These are phyloP conservation scores for Euplexia lucipara DNA, from an alignment of 2,888 invertebrate genomes.

Conservation along the genomic window DNA sequence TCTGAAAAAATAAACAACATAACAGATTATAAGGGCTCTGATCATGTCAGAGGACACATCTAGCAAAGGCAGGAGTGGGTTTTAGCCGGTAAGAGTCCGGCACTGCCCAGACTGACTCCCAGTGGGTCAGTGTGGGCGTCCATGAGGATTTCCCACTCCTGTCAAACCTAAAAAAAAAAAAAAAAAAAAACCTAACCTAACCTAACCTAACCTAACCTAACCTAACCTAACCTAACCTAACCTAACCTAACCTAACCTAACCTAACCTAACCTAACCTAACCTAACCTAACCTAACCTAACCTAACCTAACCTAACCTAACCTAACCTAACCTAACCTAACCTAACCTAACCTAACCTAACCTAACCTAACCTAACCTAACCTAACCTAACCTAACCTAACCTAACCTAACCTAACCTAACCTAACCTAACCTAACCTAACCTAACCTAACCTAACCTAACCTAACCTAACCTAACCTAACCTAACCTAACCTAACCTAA, in stretches of 20 bases:
- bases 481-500: constrained; percentile 1
- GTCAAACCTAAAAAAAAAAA: too few relatives aligned
- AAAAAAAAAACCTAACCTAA: too few relatives aligned
- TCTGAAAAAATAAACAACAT: too few relatives aligned
- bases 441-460: constrained; percentile 49
- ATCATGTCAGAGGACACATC: too few relatives aligned
- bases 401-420: constrained; percentile 44
- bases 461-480: constrained; percentile 27
- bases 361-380: constrained; percentile 44
- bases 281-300: constrained; percentile 41
- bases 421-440: constrained; percentile 47
- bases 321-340: constrained; percentile 45
- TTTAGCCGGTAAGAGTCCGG: too few relatives aligned
- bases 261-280: constrained; percentile 44
- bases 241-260: constrained; percentile 44
- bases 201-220: constrained; percentile 41
- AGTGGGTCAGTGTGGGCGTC: too few relatives aligned
- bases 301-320: constrained; percentile 45
- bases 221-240: constrained; percentile 42
- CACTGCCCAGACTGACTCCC: too few relatives aligned
- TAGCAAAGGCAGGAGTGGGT: too few relatives aligned
- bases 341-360: constrained; percentile 41
- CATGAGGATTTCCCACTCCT: too few relatives aligned
- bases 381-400: constrained; percentile 45
- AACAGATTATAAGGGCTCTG: too few relatives aligned